Base-by-base conservation (phyloP, 2,113 vertebrate species). In the Murina feae region DNA sequence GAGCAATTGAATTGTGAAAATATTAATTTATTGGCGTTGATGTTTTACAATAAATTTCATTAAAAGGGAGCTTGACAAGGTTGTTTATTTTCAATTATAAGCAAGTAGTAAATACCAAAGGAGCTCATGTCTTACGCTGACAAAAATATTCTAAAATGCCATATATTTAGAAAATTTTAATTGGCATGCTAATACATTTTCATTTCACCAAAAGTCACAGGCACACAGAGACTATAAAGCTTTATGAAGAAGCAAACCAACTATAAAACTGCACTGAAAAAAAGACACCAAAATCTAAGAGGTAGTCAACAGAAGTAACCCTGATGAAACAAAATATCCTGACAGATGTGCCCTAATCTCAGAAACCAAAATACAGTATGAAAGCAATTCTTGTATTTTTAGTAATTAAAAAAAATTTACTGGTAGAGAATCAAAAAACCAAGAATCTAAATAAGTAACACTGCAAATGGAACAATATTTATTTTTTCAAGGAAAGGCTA, bases 241-340 rank as follows among this genome's bases (percentile, higher is more conserved):
- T 83, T 97, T 25, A 88, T 25, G 51, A 97, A 96, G 90, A 84
- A 78, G 86, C 85, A 90, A 95, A 84, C 23, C 39, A 96, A 75
- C 14, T 94, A 82, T 32, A 93, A 20, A 97, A 96, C 23, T 91
- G 66, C 71, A 97, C 93, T 87, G 94, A 79, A 47, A 79, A 79
- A 93, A 82, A 96, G 93, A 94, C 92, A 96, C 93, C 89, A 96
- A 96, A 97, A 95, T 96, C 96, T 96, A 93, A 92, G 98, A 98
- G 98, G 98, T 97, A 98, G 97, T 97, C 89, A 97, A 97, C 95
- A 97, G 92, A 89, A 97, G 85, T 86, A 97, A 96, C 63, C 93
- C 97, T 97, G 91, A 96, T 95, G 81, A 95, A 94, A 93, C 25
- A 94, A 39, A 93, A 28, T 37, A 39, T 47, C 65, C 71, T 49